Conservation (phyloP, 2,797 vertebrate genomes). For the Australoheros facetus region DNA sequence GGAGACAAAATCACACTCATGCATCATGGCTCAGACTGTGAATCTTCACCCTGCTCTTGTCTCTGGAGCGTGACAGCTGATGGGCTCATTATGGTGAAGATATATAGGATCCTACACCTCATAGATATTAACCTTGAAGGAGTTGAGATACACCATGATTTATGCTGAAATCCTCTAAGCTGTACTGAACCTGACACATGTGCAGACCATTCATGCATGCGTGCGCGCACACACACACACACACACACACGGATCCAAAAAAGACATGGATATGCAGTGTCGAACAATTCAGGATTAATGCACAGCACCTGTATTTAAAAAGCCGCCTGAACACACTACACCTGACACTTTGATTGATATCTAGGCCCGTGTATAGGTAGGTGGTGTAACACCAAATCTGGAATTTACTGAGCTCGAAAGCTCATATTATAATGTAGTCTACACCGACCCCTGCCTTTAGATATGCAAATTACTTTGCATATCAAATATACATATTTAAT, state of each 20-base stretch:
- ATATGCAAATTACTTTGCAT: too few relatives aligned
- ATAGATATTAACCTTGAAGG: constrained; percentile 53
- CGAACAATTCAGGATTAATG: not conserved
- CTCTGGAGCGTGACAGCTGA: constrained; percentile 42
- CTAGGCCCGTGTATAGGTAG: not conserved
- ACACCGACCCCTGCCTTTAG: not conserved
- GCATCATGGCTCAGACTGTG: constrained; percentile 4
- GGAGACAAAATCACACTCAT: not conserved
- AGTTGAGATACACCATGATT: constrained; percentile 19
- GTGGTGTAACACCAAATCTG: not conserved
- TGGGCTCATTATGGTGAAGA: constrained; percentile 55
- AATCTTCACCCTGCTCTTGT: constrained; percentile 18
- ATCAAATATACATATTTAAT: too few relatives aligned
- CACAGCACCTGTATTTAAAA: not conserved
- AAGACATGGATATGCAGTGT: not conserved
- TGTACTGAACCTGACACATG: not conserved
- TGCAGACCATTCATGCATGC: constrained; percentile 10
- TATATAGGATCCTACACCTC: constrained; percentile 44
- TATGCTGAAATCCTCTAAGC: constrained; percentile 14
- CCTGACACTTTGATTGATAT: not conserved
- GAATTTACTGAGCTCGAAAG: too few relatives aligned
- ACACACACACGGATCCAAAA: not conserved
- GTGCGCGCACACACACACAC: not conserved
- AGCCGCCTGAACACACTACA: not conserved
- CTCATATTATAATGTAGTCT: not conserved